A percentile compares a stretch with the other conserved stretches of the same genome.
Conservation (phyloP, 2,113 vertebrate genomes). For the Siniperca knerii region DNA sequence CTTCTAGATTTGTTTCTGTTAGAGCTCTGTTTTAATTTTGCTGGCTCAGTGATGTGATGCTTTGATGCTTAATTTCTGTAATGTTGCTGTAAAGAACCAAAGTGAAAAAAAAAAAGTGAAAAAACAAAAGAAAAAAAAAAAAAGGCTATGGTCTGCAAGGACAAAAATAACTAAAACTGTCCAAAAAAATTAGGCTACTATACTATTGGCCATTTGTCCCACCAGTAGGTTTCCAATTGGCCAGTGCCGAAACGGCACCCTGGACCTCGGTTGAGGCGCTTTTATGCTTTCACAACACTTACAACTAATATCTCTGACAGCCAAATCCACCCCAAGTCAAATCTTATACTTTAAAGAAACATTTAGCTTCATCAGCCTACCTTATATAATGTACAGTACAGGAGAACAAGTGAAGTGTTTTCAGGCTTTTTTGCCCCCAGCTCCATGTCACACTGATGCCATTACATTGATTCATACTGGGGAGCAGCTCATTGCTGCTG, state of each 20-base stretch:
- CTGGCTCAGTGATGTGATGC: background rate
- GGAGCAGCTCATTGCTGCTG: slow-evolving; percentile 35
- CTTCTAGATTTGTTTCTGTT: background rate
- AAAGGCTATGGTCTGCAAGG: background rate
- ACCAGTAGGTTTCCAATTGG: background rate
- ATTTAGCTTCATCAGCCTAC: background rate
- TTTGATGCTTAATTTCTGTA: background rate
- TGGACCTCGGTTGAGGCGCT: background rate
- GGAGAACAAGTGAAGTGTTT: background rate
- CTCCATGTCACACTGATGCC: slow-evolving; percentile 33
- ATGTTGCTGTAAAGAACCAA: background rate
- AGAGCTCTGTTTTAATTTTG: background rate
- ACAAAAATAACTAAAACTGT: background rate
- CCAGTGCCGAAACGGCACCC: background rate
- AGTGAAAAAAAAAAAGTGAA: background rate
- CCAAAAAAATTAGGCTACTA: no score
- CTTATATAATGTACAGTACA: background rate
- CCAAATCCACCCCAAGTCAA: background rate
- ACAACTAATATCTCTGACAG: background rate
- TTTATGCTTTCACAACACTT: background rate
- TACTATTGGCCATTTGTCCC: background rate
- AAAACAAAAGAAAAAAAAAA: background rate
- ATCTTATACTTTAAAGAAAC: background rate
- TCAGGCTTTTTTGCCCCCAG: background rate
- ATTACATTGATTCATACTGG: slow-evolving; percentile 45